These are phyloP conservation scores for Drosophila emarginata DNA, from an alignment of 2,888 invertebrate genomes.

Conservation along the genomic window DNA sequence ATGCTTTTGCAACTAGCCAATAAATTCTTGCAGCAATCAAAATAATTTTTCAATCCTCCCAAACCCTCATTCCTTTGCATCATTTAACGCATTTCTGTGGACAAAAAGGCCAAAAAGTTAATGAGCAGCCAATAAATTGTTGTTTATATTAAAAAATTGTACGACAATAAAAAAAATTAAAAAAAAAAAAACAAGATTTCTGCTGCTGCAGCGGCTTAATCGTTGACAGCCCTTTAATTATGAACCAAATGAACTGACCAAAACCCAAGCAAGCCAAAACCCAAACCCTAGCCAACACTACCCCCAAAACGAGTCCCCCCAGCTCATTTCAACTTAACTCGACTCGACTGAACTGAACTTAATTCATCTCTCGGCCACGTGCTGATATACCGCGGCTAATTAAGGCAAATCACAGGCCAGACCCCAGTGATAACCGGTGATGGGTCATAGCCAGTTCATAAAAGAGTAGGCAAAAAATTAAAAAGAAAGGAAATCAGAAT, in stretches of 20 bases:
- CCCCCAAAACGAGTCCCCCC: constrained; percentile 6
- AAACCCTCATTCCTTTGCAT: background rate
- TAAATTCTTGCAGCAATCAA: constrained; percentile 3
- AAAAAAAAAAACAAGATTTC: constrained; percentile 9
- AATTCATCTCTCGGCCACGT: constrained; percentile 17
- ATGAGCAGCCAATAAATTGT: constrained; percentile 43
- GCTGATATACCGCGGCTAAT: constrained; percentile 58
- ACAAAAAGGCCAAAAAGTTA: constrained; percentile 32
- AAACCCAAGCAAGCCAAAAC: background rate
- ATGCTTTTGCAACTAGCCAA: background rate
- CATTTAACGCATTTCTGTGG: too few species aligned
- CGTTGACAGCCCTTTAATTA: constrained; percentile 21
- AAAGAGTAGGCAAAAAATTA: constrained; percentile 41
- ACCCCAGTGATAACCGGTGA: constrained; percentile 51
- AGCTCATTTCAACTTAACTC: constrained; percentile 3
- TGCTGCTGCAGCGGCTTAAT: constrained; percentile 31
- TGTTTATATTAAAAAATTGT: constrained; percentile 25
- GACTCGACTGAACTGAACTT: background rate
- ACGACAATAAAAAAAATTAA: background rate
- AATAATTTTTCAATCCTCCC: constrained; percentile 8
- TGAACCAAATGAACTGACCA: constrained; percentile 6
- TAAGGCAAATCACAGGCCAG: constrained; percentile 72
- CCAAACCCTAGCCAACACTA: background rate
- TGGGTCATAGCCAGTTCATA: constrained; percentile 57
- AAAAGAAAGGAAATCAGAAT: background rate